A percentile compares a stretch with the other conserved stretches of the same genome.
phyloP scores from a whole-genome alignment of 2,797 vertebrate genomes.

The Ctenopoma kingsleyae region DNA sequence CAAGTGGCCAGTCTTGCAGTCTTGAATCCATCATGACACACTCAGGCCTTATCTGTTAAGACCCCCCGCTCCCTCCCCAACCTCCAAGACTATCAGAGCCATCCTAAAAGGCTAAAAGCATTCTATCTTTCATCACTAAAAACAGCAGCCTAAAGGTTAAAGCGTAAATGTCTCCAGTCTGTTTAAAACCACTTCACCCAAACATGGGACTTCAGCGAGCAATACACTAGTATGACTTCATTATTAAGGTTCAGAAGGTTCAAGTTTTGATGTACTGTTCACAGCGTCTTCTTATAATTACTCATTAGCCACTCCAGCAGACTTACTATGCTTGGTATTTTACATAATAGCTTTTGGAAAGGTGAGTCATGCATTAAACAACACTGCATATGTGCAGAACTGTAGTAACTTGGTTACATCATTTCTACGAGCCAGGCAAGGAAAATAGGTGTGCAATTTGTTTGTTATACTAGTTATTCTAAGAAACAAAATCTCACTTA shows the following conservation, averaged over 20 bases:
- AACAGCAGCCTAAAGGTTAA: background rate
- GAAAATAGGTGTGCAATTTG: background rate
- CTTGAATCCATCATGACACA: slow-evolving; percentile 78
- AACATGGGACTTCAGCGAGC: background rate
- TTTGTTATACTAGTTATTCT: background rate
- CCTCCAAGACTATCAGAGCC: slow-evolving; percentile 28
- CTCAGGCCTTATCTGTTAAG: slow-evolving; percentile 76
- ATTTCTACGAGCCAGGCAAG: background rate
- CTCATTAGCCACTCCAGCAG: slow-evolving; percentile 6
- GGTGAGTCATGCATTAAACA: slow-evolving; percentile 51
- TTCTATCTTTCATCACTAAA: slow-evolving; percentile 7
- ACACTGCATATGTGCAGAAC: slow-evolving; percentile 8
- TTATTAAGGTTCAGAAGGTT: background rate
- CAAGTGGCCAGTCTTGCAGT: slow-evolving; percentile 70
- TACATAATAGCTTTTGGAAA: slow-evolving; percentile 38
- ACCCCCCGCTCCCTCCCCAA: slow-evolving; percentile 31
- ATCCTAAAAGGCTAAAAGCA: slow-evolving; percentile 40
- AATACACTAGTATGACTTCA: background rate
- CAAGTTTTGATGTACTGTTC: background rate
- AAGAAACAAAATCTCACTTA: background rate
- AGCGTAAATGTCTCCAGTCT: background rate
- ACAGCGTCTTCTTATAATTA: background rate
- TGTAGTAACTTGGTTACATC: slow-evolving; percentile 12
- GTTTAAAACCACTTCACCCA: background rate
- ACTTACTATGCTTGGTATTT: slow-evolving; percentile 19